phyloP scores from a whole-genome alignment of 2,888 invertebrate species.

The Tetropium fuscum region DNA sequence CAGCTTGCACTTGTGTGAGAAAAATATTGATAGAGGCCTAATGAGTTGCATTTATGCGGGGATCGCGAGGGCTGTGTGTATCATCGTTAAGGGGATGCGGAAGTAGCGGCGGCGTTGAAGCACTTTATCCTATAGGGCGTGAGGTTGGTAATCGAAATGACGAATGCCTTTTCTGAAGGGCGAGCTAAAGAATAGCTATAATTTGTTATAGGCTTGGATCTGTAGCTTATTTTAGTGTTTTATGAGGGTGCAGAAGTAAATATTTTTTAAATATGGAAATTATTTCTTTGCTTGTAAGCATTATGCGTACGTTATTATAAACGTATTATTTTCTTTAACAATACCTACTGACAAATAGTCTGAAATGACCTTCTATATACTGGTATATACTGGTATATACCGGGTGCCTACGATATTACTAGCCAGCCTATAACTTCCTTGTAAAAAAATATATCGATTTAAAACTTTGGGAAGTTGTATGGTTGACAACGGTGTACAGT shows the following conservation, averaged over 20 bases:
- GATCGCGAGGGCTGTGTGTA: not conserved
- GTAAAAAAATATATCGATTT: too few relatives aligned
- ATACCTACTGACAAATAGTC: too few relatives aligned
- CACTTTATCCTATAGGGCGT: slow-evolving; percentile 21
- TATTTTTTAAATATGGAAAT: too few relatives aligned
- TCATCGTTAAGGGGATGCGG: slow-evolving; percentile 13
- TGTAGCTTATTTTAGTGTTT: not conserved
- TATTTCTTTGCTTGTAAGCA: too few relatives aligned
- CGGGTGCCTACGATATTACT: too few relatives aligned
- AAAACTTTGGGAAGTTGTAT: too few relatives aligned
- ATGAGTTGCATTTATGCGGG: slow-evolving; percentile 19
- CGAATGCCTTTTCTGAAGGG: slow-evolving; percentile 15
- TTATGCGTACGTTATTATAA: too few relatives aligned
- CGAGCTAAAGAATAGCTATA: slow-evolving; percentile 4
- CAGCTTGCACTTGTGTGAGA: slow-evolving; percentile 10
- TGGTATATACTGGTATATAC: too few relatives aligned
- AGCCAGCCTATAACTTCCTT: too few relatives aligned
- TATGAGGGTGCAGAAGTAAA: not conserved
- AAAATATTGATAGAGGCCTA: slow-evolving; percentile 6
- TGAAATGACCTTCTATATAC: too few relatives aligned
- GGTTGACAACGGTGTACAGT: too few relatives aligned
- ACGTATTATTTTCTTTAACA: too few relatives aligned
- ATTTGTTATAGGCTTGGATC: slow-evolving; percentile 12
- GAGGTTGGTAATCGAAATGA: slow-evolving; percentile 17
- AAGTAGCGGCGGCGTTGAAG: slow-evolving; percentile 15